Evolutionary conservation across 1,140 invertebrate genomes (phyloP), one percentile per base, ranked within the genome.

Genomic region (Halesus radiatus): DNA sequence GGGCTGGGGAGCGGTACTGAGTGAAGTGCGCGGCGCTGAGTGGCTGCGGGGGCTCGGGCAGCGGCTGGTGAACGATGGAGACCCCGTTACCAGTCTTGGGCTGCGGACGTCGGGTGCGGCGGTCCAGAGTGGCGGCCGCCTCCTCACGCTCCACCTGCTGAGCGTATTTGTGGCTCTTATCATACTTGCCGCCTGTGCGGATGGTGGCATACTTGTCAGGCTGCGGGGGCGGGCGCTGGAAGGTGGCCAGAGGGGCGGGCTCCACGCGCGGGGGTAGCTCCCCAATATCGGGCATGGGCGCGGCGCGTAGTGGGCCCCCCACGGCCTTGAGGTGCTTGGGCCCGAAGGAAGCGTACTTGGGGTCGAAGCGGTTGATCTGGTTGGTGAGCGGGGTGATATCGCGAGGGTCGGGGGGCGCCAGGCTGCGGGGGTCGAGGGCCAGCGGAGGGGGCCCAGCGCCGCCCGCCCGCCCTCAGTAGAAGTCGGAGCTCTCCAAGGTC

Each of bases 401-500:
- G 84, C 84, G 81, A 79, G 81, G 81, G 85, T 84, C 58, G 82
- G 81, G 82, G 77, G 78, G 82, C 81, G 84, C 84, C 82, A 82
- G 80, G 79, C 79, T 53, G 82, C 84, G 84, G 37, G 84, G 78
- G 81, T 84, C 66, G 75, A 87, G 86, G 85, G 84, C 79, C 83
- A 87, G 85, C 85, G 88, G 88, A 79, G 87, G 86, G 85, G 88
- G 88, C 86, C 87, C 87, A 89, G 89, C 90, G 90, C 90, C 91
- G 90, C 91, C 91, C 88, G 90, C 89, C 90, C 91, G 92, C 87
- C 93, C 94, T 96, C 95, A 97, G 95, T 97, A 97, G 89, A 97
- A 97, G 90, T 97, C 96, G 85, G 93, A 96, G 62, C 95, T 95
- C 90, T 97, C 96, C n/a, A 97, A 90, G 78, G 96, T 97, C 90